phyloP scores from a whole-genome alignment of 1,140 invertebrate species.

The Drosophila trapezifrons region DNA sequence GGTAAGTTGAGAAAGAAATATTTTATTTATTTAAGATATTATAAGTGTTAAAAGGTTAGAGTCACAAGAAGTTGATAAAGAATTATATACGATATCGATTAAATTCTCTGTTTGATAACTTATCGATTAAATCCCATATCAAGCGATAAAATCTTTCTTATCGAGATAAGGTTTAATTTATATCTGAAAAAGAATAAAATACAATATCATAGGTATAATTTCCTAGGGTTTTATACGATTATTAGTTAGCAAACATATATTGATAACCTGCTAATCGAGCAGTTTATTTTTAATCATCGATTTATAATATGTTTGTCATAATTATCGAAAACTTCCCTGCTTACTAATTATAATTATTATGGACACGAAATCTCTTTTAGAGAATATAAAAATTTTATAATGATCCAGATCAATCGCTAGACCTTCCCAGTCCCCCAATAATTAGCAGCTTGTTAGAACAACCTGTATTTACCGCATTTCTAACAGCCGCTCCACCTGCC shows the following conservation, averaged over 20 bases:
- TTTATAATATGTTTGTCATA: background rate
- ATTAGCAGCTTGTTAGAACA: constrained; percentile 51
- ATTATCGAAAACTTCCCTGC: background rate
- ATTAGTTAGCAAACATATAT: no score
- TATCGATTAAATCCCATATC: no score
- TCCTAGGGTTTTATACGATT: no score
- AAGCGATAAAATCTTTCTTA: no score
- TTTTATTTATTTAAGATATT: no score
- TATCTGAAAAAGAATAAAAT: no score
- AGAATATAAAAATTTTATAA: constrained; percentile 3
- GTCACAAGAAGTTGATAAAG: no score
- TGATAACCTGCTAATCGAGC: background rate
- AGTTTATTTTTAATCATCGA: background rate
- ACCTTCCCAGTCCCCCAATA: constrained; percentile 9
- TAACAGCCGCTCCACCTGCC: constrained; percentile 9
- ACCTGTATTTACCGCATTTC: constrained; percentile 43
- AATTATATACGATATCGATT: no score
- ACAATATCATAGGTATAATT: no score
- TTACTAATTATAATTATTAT: background rate
- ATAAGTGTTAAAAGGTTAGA: background rate
- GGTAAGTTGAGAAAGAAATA: constrained; percentile 75
- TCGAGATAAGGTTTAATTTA: no score
- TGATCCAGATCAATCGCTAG: constrained; percentile 26
- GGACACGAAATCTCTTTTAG: background rate
- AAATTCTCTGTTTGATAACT: no score